Base-by-base conservation (phyloP, 2,797 vertebrate genomes). In the Chelon auratus region DNA sequence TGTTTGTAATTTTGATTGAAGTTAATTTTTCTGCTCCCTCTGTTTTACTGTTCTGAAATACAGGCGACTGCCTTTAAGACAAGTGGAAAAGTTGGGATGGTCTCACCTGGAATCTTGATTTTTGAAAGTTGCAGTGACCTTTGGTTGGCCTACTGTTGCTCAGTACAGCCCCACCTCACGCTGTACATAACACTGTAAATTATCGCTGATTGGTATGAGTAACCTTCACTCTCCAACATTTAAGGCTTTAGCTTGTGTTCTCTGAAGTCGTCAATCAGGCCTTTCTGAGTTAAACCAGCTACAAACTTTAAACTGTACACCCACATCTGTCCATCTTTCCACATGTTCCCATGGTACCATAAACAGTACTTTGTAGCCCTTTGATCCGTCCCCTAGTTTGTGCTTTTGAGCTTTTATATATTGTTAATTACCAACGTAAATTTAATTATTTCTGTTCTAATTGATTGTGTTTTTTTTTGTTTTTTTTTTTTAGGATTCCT, bases 301-400 rank as follows among this genome's bases (percentile, higher is more conserved):
- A 67, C 76, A 36, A 61, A 62, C 50, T 57, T 36, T 48, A 24
- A 75, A 68, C 24, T 62, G 24, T 50, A 56, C 20, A 12, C 59
- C 61, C 45, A 62, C 50, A 39, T 33, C 63, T 40, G 50, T 75
- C 60, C 51, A 51, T 64, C 37, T 45, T 40, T 70, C 47, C 22
- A 40, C 48, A 39, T 71, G 22, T 81, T 82, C 51, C 69, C 50
- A 74, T 87, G 65, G 77, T 86, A 40, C 55, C 64, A 47, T 60
- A 66, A 55, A 63, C 55, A 50, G 33, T 37, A 56, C 55, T 30
- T 51, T 51, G n/a, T 11, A 12, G 37, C 47, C 65, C 56, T 64
- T 74, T 58, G 36, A 56, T 63, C 45, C 20, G 62, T 36, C 57
- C 71, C 45, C 39, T 59, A 22, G 42, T 50, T 66, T 77, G 71